These are phyloP conservation scores for Mormyrus proboscirostris DNA, from an alignment of 2,797 vertebrate genomes.

Conservation along the genomic window DNA sequence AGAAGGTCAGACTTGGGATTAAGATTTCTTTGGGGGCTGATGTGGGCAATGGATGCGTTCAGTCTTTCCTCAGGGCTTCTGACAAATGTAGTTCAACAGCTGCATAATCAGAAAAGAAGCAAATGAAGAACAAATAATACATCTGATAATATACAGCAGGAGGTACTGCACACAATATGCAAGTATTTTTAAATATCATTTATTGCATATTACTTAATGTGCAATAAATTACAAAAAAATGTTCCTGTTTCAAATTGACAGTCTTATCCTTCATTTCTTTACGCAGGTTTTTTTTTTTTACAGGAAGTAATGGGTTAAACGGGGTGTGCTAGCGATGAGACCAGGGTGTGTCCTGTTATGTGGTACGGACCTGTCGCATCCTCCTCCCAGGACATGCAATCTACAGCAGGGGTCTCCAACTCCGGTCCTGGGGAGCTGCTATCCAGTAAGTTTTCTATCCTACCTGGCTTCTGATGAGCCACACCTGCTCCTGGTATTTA, in stretches of 20 bases:
- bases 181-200: neutral
- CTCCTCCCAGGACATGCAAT: conserved; percentile 34
- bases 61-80: neutral
- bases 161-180: neutral
- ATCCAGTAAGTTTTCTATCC: no score
- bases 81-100: neutral
- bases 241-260: neutral
- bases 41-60: neutral
- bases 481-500: no score
- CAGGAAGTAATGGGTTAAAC: conserved; percentile 49
- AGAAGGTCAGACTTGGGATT: neutral
- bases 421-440: no score
- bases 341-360: conserved; percentile 26
- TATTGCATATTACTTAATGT: neutral
- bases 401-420: no score
- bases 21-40: neutral
- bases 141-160: neutral
- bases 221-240: neutral
- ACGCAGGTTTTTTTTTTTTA: conserved; percentile 29
- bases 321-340: conserved; percentile 35
- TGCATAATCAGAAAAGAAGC: neutral
- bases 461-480: no score
- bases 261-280: conserved; percentile 35
- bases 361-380: conserved; percentile 34
- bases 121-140: neutral